These are phyloP conservation scores for Peribatodes rhomboidaria DNA, from an alignment of 2,888 invertebrate species.

Conservation along the genomic window DNA sequence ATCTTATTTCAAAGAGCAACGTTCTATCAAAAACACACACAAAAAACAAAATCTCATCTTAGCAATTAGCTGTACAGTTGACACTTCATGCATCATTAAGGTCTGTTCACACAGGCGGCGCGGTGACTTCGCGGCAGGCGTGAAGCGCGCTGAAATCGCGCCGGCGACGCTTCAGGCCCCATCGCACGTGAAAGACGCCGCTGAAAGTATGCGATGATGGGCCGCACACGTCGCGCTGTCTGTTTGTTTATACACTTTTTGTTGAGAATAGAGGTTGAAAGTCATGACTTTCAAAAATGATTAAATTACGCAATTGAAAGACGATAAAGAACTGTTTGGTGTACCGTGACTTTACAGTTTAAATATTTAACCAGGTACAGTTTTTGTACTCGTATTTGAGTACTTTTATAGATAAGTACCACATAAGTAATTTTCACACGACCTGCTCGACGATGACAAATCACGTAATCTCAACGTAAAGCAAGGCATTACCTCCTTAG, in stretches of 20 bases:
- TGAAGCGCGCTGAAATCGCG: conserved; percentile 80
- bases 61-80: conserved; percentile 75
- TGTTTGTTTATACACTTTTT: conserved; percentile 46
- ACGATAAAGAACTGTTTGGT: neutral
- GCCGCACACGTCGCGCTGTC: conserved; percentile 77
- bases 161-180: conserved; percentile 77
- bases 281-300: conserved; percentile 11
- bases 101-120: conserved; percentile 65
- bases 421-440: no score
- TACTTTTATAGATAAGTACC: neutral
- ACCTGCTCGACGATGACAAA: no score
- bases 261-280: conserved; percentile 22
- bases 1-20: conserved; percentile 4
- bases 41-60: conserved; percentile 49
- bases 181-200: conserved; percentile 78
- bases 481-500: no score
- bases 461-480: no score
- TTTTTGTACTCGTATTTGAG: neutral
- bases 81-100: conserved; percentile 78
- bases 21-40: neutral
- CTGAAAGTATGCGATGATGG: conserved; percentile 75
- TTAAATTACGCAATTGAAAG: conserved; percentile 15
- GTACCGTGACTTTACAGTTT: conserved; percentile 7
- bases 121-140: conserved; percentile 66
- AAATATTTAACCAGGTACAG: neutral